Base-by-base conservation (phyloP, 1,140 invertebrate species). In the Euglossa dilemma region DNA sequence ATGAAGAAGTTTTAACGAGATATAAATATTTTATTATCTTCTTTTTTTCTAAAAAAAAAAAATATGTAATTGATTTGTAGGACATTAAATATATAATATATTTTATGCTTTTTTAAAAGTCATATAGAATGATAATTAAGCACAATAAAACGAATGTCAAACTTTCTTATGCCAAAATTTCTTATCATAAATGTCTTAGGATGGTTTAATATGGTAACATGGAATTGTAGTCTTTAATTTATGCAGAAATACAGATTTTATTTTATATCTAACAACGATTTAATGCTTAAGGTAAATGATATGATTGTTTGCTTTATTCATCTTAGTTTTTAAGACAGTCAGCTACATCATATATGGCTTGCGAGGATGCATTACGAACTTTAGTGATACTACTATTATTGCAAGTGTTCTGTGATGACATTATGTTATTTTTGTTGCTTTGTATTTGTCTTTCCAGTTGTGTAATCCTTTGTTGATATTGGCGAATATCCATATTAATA, bases 241-340 rank as follows among this genome's bases (percentile, higher is more conserved):
- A 69, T 28, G 16, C 7, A 64, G 2, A 28, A 43, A 36, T 25
- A 36, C 25, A 16, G 4, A 9, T 69, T 69, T 47, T 25, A 47
- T 50, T 47, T 50, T 23, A 50, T 8, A 47, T 16, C 8, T 6
- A 6, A 69, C 1, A 47, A 23, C 18, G 36, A 43, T 64, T 45
- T 47, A 47, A 11, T 45, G n/a, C n/a, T 14, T 4, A 36, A 45
- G 0, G 45, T 45, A 45, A 16, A 47, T 23, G 7, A 12, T 36
- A 20, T 20, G 4, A 52, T 23, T 0, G 6, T n/a, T 20, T 67
- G 23, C n/a, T 14, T 14, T 12, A 14, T n/a, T 67, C 2, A 0
- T 67, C 47, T 74, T 47, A 64, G 28, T n/a, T 36, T 28, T 66
- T 52, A n/a, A 76, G 61, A 14, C 74, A 76, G 11, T 47, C 12